Base-by-base conservation (phyloP, 1,140 invertebrate species). In the Drosophila pallidifrons region DNA sequence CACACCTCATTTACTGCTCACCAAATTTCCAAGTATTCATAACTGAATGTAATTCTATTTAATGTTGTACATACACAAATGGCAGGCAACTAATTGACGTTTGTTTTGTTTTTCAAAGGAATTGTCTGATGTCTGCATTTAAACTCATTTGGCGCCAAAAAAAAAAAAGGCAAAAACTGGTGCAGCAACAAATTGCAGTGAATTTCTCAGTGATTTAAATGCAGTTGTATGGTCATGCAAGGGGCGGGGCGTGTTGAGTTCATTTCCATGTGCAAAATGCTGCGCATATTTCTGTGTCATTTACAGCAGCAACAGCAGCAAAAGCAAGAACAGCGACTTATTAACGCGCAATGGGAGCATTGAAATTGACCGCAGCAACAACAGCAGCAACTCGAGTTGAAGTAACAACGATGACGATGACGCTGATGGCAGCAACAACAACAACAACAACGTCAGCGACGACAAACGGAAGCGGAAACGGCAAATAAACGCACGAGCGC, bases 401-500 rank as follows among this genome's bases (percentile, higher is more conserved):
- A 38, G 35, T 38, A 58, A 64, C 66, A 81, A n/a, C 69, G 10
- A 57, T 79, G 82, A 47, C 55, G 55, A 67, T 67, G 81, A 25
- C 64, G n/a, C 49, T 68, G 82, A 52, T 41, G 51, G 28, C 38
- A 46, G 28, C 38, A 46, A 20, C 58, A 59, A 55, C 46, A 65
- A 15, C 38, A 54, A 46, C 52, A 20, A 20, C 59, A 54, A 52
- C 51, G 68, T 15, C 15, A 68, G 67, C 61, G 79, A 70, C 64
- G 79, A 70, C 81, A 88, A 82, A 69, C 80, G 83, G 83, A 88
- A 83, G 72, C 83, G 83, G 83, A 88, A 89, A 88, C 83, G 83
- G 85, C 85, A 88, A 88, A 88, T 88, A 88, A 88, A 88, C 85
- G 85, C 83, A 88, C 74, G 81, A 80, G 82, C 82, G 82, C 75